Evolutionary conservation across 2,888 invertebrate species (phyloP).

Genomic region (Microchrysa polita): DNA sequence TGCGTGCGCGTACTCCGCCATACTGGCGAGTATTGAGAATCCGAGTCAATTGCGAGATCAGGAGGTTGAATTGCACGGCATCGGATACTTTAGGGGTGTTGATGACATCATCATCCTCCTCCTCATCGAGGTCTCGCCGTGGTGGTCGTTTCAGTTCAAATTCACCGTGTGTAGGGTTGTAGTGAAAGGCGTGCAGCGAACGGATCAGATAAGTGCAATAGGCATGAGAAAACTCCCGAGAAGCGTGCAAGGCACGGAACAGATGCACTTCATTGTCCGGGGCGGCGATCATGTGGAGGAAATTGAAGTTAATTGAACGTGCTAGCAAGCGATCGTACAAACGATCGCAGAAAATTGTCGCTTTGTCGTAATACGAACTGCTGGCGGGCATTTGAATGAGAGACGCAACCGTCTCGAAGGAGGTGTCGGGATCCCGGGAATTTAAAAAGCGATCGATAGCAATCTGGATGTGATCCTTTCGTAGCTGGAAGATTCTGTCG

Average conservation of each 20-base stretch:
- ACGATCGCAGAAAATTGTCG: neutral
- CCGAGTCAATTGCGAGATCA: too few relatives aligned
- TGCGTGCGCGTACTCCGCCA: too few relatives aligned
- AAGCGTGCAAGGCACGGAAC: neutral
- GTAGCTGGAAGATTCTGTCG: conserved; percentile 32
- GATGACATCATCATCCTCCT: too few relatives aligned
- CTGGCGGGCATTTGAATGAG: neutral
- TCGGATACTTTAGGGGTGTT: too few relatives aligned
- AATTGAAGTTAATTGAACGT: neutral
- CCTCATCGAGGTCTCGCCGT: too few relatives aligned
- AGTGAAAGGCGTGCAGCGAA: neutral
- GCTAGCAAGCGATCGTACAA: neutral
- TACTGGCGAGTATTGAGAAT: too few relatives aligned
- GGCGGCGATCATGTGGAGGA: neutral
- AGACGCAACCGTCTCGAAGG: neutral
- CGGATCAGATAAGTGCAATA: neutral
- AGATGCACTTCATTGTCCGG: neutral
- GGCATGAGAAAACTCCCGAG: neutral
- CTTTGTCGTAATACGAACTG: neutral
- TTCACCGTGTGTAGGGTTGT: neutral
- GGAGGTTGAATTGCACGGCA: too few relatives aligned
- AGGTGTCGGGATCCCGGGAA: neutral
- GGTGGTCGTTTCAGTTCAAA: neutral
- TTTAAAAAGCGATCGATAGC: conserved; percentile 41
- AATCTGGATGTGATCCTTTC: conserved; percentile 3